Base-by-base conservation (phyloP, 2,797 vertebrate species). In the Chrysocyon brachyurus region DNA sequence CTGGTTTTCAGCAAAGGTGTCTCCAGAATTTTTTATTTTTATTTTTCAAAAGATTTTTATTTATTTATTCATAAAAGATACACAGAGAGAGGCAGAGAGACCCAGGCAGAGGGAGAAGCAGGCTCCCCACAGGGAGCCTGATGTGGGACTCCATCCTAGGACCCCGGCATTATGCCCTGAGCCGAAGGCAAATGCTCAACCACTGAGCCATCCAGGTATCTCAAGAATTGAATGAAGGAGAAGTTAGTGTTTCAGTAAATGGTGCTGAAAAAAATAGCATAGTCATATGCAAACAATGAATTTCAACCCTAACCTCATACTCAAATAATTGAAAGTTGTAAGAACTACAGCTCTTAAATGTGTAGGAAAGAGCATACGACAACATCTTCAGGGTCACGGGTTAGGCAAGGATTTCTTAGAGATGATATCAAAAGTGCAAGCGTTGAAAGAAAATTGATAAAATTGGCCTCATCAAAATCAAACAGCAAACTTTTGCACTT, bases 201-300 rank as follows among this genome's bases (percentile, higher is more conserved):
- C 40, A 46, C 40, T 46, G 40, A 46, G 40, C 40, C 40, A 46
- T 46, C 7, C 40, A 46, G 28, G 1, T 31, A 11, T 6, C 5
- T 1, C n/a, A 33, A 21, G 2, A 40, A 2, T 10, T 75, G 24
- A 21, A 0, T 1, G 17, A 49, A 21, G 5, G 8, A 36, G n/a
- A 17, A 5, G 8, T 46, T 4, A 3, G 10, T 1, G 3, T 75
- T 85, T 36, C 5, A 66, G 26, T 56, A 3, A 61, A 22, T 12
- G 14, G 4, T 49, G 14, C 28, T 11, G 22, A 26, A 17, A 31
- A 31, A 77, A 2, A 2, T 12, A 2, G 17, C 2, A 4, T 16
- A 12, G 2, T 9, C 11, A 1, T 1, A 64, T 0, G 4, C 28
- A 33, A 26, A 57, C 26, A 57, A n/a, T 59, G 19, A 49, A 22